Evolutionary conservation across 2,888 invertebrate species (phyloP), one percentile per base, ranked within the genome.

Genomic region (Volucella inanis): DNA sequence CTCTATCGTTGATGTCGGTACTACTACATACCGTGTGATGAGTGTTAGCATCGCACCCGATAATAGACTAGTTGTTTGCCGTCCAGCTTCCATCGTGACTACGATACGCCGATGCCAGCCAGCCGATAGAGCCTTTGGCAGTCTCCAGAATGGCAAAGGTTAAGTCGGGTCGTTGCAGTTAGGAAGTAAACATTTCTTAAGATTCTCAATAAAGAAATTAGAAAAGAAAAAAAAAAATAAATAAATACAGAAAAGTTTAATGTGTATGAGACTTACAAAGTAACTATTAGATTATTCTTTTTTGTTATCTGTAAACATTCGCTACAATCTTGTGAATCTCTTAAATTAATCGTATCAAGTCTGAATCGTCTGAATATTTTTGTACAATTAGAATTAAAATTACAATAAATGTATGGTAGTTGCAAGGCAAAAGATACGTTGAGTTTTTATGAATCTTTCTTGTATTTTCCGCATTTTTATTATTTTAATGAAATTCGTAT

Each of bases 371-470:
- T 70, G 12, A 50, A 39, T 52, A 54, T 22, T 62, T 47, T 18
- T 18, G 39, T 57, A 14, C 8, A n/a, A 61, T 14, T 43, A 62
- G 38, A 31, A 31, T 52, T 52, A 75, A 75, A 75, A 75, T 49
- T 65, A 75, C 22, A 64, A 12, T 64, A 64, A 64, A 55, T 54
- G n/a, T n/a, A n/a, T n/a, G n/a, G 55, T 74, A 74, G n/a, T 74
- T 49, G 12, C 15, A 12, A 12, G n/a, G n/a, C 55, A 64, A 39
- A 65, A 54, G 64, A 39, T 64, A 52, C 54, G n/a, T 45, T n/a
- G 12, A 11, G 43, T 31, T 43, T 39, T n/a, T 10, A 38, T 45
- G 22, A 22, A 22, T 3, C 3, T 22, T 22, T 22, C 22, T 22
- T 3, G 1, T 22, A 22, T 22, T 22, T 22, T 22, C 3, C 22